Evolutionary conservation across 64 coral and sea anemone genomes (phyloP).

Genomic region (Catalaphyllia jardinei): DNA sequence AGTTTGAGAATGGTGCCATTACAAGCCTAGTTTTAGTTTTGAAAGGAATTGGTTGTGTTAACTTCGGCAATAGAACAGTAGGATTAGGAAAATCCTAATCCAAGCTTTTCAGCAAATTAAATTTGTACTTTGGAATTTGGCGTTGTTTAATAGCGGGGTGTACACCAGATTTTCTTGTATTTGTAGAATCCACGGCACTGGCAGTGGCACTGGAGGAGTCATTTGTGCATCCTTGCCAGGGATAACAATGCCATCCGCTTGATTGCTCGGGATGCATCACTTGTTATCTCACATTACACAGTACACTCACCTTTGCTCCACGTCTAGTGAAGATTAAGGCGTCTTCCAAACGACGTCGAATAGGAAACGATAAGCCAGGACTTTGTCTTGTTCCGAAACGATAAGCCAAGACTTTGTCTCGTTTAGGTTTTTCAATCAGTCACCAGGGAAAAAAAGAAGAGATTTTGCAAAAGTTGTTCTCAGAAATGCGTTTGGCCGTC

Average conservation of each 20-base stretch:
- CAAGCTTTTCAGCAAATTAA: constrained; percentile 13
- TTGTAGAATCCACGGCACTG: constrained; percentile 48
- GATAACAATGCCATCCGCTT: constrained; percentile 37
- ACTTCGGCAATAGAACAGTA: constrained; percentile 3
- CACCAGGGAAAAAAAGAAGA: too few species aligned
- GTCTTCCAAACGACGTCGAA: too few species aligned
- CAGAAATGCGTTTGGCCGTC: too few species aligned
- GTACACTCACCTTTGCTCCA: too few species aligned
- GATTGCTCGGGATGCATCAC: background rate
- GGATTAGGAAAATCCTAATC: background rate
- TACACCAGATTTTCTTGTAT: constrained; percentile 59
- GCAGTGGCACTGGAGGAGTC: constrained; percentile 18
- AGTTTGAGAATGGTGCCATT: constrained; percentile 46
- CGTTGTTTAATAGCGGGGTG: constrained; percentile 24
- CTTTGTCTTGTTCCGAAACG: too few species aligned
- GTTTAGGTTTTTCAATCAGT: too few species aligned
- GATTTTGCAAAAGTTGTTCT: too few species aligned
- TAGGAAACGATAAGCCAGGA: too few species aligned
- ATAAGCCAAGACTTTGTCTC: too few species aligned
- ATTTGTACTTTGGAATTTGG: background rate
- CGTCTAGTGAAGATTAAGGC: too few species aligned
- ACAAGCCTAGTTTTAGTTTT: constrained; percentile 31
- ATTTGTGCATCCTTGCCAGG: constrained; percentile 23
- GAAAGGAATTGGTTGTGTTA: constrained; percentile 50
- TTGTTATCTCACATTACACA: constrained; percentile 32